phyloP scores from a whole-genome alignment of 2,888 invertebrate species.

The Leptogaster cylindrica region DNA sequence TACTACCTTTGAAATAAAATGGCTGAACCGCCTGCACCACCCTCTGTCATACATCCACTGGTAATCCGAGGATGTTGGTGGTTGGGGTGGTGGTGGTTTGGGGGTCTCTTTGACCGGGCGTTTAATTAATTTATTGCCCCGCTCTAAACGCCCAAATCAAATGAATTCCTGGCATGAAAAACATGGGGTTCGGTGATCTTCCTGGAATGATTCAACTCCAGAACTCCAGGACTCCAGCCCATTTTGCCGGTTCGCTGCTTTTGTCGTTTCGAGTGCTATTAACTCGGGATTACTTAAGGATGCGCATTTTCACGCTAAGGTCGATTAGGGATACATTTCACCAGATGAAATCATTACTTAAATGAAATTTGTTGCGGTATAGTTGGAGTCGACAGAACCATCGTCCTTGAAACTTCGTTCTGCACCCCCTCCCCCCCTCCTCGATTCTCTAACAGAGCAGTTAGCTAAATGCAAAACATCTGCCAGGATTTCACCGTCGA shows the following conservation, averaged over 20 bases:
- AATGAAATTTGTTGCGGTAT: slow-evolving; percentile 38
- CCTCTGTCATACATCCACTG: too few species aligned
- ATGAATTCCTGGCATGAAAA: slow-evolving; percentile 30
- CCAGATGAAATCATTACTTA: slow-evolving; percentile 40
- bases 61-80: not conserved
- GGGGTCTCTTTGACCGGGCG: slow-evolving; percentile 31
- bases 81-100: slow-evolving; percentile 4
- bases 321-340: slow-evolving; percentile 41
- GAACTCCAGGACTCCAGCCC: slow-evolving; percentile 14
- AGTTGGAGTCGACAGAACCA: not conserved
- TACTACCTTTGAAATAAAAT: slow-evolving; percentile 15
- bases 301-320: slow-evolving; percentile 42
- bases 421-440: not conserved
- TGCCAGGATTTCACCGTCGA: slow-evolving; percentile 22
- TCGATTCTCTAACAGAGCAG: not conserved
- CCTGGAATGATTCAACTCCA: slow-evolving; percentile 3
- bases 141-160: slow-evolving; percentile 30
- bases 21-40: too few species aligned
- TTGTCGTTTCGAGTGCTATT: slow-evolving; percentile 34
- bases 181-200: not conserved
- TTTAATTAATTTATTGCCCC: slow-evolving; percentile 41
- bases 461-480: slow-evolving; percentile 37
- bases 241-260: slow-evolving; percentile 35
- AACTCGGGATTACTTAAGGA: slow-evolving; percentile 41
- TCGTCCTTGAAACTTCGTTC: not conserved